Evolutionary conservation across 30 jellyfish, hydroid and myxozoan species (phyloP), one percentile per base, ranked within the genome.

Genomic region (Chrysaora quinquecirrha): DNA sequence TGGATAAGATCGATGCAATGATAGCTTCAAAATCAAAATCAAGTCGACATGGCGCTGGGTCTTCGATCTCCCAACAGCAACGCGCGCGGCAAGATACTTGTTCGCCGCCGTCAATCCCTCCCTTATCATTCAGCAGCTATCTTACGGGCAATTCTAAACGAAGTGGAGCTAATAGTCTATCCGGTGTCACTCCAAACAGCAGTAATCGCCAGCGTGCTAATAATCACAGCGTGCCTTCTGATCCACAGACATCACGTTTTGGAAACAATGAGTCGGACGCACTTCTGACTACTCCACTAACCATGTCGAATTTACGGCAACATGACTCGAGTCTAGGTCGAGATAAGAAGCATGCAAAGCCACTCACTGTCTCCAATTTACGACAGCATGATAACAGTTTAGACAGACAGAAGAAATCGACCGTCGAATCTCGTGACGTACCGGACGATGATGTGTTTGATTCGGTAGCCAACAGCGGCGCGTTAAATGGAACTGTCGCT

Each of bases 251-350:
- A 12, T 64, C 62, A 32, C 77, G 97, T 27, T 86, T 83, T 32
- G 97, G 90, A 63, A 83, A 67, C 30, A 71, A 58, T 33, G 97
- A 87, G 0, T 48, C 82, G 49, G 99, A 83, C 1, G 23, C 97
- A 27, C 32, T 80, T 27, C 77, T 93, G 20, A 83, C 89, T 14
- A 84, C 95, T 1, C 97, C 99, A 9, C 80, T 95, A 70, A 95
- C 99, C 14, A 89, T 87, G 96, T 86, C 97, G 11, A 95, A 95
- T 60, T 58, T 95, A 71, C 90, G 93, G 29, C 89, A 91, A 35
- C 99, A 94, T 31, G 99, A 95, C 47, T 83, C 96, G 30, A 88
- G 97, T 84, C 48, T 95, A 80, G 99, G 95, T 69, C 95, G 98
- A 25, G 92, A 75, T 10, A 83, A 78, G 85, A 85, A 91, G 34